Evolutionary conservation across 2,888 invertebrate species (phyloP), one percentile per base, ranked within the genome.

Genomic region (Caenorhabditis uteleia): DNA sequence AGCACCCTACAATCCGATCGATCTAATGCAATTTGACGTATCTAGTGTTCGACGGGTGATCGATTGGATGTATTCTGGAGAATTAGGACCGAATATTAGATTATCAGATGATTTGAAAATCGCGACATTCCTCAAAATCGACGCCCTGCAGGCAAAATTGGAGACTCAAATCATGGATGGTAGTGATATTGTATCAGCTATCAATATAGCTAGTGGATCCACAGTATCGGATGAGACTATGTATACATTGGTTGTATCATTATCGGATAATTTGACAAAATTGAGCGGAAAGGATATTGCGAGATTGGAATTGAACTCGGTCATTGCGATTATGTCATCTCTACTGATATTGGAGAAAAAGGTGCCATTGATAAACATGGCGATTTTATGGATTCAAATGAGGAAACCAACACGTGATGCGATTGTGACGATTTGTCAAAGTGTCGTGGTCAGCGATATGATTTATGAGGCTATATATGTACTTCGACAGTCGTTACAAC

Each of bases 1-100:
- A 12, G 29, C 48, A 12, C 64, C 64, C 1, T 64, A 54, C 29
- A 39, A 18, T 6, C 49, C 58, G 7, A 18, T 54, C 33, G 31
- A 58, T 29, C 34, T 64, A 54, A 45, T 8, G 1, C 26, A 33
- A 3, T 64, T 64, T 21, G 50, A 58, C 16, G 33, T 39, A 23
- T 18, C 6, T 3, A 58, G 58, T 38, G 64, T 58, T 18, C 36
- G 26, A 18, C 14, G 42, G n/a, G 53, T 58, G 26, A 20, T 64
- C 18, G 58, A 64, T 49, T 64, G 64, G 64, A 64, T 64, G 58
- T 64, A 64, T 42, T 46, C 53, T 34, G 64, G 64, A 42, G 44
- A 51, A 21, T 42, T 55, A 14, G 31, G 50, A 29, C 51, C 60
- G 12, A 47, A 29, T 7, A 16, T 12, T 3, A 12, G 2, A 4